Evolutionary conservation across 2,888 invertebrate genomes (phyloP).

Genomic region (Megamerina dolium): DNA sequence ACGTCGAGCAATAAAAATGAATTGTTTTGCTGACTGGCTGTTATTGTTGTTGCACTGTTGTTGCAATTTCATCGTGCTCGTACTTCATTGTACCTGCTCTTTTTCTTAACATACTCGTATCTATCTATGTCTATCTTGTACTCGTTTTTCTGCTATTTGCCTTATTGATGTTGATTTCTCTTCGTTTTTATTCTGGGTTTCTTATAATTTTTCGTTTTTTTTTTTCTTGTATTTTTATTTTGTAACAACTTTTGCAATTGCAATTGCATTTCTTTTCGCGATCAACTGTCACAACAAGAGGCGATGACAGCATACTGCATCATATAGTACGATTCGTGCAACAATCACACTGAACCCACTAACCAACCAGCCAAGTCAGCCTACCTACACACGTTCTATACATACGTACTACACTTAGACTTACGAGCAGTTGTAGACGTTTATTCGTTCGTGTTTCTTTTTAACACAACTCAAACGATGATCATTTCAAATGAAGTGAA

Average conservation of each 20-base stretch:
- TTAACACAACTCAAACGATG: too few relatives aligned
- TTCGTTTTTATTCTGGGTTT: not conserved
- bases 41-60: too few relatives aligned
- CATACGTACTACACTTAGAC: too few relatives aligned
- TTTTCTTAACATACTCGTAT: too few relatives aligned
- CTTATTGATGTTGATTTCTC: not conserved
- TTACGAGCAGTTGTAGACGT: too few relatives aligned
- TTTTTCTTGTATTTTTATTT: not conserved
- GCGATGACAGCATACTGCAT: not conserved
- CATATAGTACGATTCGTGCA: too few relatives aligned
- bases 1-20: slow-evolving; percentile 42
- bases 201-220: not conserved
- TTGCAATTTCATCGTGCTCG: too few relatives aligned
- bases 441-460: too few relatives aligned
- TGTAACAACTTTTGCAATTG: not conserved
- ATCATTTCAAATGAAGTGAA: too few relatives aligned
- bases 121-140: not conserved
- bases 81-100: too few relatives aligned
- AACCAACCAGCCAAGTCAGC: slow-evolving; percentile 2
- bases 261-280: too few relatives aligned
- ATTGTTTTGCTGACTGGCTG: slow-evolving; percentile 32
- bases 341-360: not conserved
- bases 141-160: not conserved
- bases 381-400: not conserved
- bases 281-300: not conserved